Base-by-base conservation (phyloP, 2,888 invertebrate genomes). In the Sycophila texana region DNA sequence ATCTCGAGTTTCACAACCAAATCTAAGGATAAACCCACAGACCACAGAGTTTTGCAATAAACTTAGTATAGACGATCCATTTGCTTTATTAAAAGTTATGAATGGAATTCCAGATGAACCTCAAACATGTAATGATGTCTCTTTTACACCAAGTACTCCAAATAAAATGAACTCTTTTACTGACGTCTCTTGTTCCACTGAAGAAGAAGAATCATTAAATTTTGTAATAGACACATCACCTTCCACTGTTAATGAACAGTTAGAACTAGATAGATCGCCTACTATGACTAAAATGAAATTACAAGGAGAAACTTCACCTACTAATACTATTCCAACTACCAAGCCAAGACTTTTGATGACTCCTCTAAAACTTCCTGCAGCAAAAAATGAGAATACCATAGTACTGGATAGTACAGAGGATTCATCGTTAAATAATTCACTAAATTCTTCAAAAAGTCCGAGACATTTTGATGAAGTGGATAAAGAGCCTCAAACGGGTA, bases 41-140 rank as follows among this genome's bases (percentile, higher is more conserved):
- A 95, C 95, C 12, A 91, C 92, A 16, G 87, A 91, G 18, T 92
- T 96, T 61, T 96, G 96, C 89, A 92, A 94, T 66, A 92, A 89
- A 81, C 89, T 96, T 57, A 93, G 94, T 0, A 93, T 98, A 76
- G 95, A 95, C 88, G 97, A 98, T 91, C 98, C 98, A 0, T 90
- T 96, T 16, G 92, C 92, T 82, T 91, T 95, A 55, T 89, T 95
- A 18, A 86, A 86, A 81, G 81, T 89, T 18, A 84, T 89, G 20
- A 75, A 22, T 12, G 81, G 80, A 12, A 77, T 71, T 22, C 72
- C 66, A n/a, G 83, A 84, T 4, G 80, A 55, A 5, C 75, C 10
- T 22, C 22, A 77, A 12, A 16, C n/a, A 14, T 58, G 4, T 13
- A 13, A 16, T 2, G 70, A 53, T 49, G 14, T 5, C 0, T 71